Evolutionary conservation across 2,888 invertebrate species (phyloP).

Genomic region (Pycnomerus fuliginosus): DNA sequence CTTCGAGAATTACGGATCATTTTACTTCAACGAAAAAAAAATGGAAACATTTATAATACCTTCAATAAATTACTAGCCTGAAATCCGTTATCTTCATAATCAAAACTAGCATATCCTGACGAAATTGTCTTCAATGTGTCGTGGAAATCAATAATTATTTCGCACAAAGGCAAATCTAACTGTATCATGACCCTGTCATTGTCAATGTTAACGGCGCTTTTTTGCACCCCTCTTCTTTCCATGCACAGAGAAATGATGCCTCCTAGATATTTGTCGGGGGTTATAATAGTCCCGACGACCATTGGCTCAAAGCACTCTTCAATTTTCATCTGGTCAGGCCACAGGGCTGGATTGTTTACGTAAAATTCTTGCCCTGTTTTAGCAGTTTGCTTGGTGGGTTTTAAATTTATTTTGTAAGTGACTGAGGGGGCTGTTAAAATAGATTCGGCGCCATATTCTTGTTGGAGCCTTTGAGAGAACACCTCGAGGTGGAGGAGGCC

Average conservation of each 20-base stretch:
- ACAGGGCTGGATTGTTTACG: constrained; percentile 73
- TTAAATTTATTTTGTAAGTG: constrained; percentile 77
- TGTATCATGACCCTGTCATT: constrained; percentile 78
- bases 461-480: constrained; percentile 80
- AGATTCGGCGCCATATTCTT: constrained; percentile 80
- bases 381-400: constrained; percentile 70
- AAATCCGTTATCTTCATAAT: constrained; percentile 88
- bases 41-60: too few species aligned
- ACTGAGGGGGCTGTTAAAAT: constrained; percentile 85
- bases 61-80: constrained; percentile 75
- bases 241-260: constrained; percentile 70
- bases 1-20: too few species aligned
- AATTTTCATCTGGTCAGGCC: constrained; percentile 68
- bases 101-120: constrained; percentile 95
- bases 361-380: constrained; percentile 62
- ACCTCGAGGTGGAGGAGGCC: constrained; percentile 87
- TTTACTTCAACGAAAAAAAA: too few species aligned
- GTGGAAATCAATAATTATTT: constrained; percentile 94
- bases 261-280: constrained; percentile 75
- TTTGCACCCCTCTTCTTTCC: constrained; percentile 71
- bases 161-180: constrained; percentile 84
- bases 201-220: constrained; percentile 76
- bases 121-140: constrained; percentile 85
- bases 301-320: constrained; percentile 82
- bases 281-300: constrained; percentile 84